Evolutionary conservation across 2,113 vertebrate genomes (phyloP), one percentile per base, ranked within the genome.

Genomic region (Lophochroa leadbeateri): DNA sequence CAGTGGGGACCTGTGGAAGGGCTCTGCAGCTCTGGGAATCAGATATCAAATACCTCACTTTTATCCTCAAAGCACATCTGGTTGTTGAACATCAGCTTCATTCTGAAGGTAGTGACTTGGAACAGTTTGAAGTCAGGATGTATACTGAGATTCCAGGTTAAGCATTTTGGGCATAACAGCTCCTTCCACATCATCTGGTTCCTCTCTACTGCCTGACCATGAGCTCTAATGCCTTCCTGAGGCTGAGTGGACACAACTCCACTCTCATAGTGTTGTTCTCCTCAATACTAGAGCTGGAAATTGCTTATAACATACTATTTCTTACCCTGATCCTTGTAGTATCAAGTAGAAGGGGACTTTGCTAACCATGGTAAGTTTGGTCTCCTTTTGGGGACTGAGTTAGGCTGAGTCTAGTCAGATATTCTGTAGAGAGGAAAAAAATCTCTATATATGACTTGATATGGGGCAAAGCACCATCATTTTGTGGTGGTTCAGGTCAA

Each of bases 141-240:
- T 17, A 1, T 60, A 25, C 70, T 65, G 7, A 41, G 49, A 65
- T 47, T n/a, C 72, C 17, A 78, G 67, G 24, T 70, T 33, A 58
- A 89, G 44, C 29, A 55, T 82, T 86, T 47, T 29, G 24, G 53
- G 81, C 15, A 0, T 49, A 60, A 28, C 64, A 68, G 70, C 65
- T 69, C 81, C 39, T 83, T 83, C 75, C 75, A 46, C 31, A 20
- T 47, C 33, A 8, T 19, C 53, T 65, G 46, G 76, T 44, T 95
- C 71, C n/a, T 19, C 15, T 6, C 20, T 24, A 3, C 17, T 17
- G 44, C 14, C 0, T 13, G 23, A 24, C 33, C 6, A 6, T 0
- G 43, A 64, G 53, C 67, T 25, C 71, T 10, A 23, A 24, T 8
- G 21, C 46, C 57, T 47, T 37, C 65, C 67, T 27, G 44, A 10